Evolutionary conservation across 2,888 invertebrate species (phyloP).

Genomic region (Tipula confusa): DNA sequence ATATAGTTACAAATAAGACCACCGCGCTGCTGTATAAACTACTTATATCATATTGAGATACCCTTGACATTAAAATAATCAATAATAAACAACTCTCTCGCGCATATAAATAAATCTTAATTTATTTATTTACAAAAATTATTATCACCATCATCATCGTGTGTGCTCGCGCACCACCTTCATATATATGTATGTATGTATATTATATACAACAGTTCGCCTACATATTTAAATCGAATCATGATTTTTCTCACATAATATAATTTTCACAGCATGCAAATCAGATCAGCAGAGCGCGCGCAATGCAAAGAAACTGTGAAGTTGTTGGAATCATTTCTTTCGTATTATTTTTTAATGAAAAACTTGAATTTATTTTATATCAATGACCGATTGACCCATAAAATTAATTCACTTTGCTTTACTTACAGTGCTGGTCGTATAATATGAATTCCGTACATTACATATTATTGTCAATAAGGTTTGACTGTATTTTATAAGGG

Average conservation of each 20-base stretch:
- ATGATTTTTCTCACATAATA: background rate
- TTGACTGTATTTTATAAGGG: background rate
- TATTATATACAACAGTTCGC: background rate
- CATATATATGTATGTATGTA: background rate
- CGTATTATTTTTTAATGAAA: background rate
- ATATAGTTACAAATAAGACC: background rate
- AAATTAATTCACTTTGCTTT: background rate
- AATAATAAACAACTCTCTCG: background rate
- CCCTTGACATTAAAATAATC: background rate
- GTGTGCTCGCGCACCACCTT: background rate
- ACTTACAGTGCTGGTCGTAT: background rate
- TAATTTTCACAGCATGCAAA: constrained; percentile 20
- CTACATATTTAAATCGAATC: background rate
- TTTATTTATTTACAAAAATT: background rate
- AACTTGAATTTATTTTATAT: background rate
- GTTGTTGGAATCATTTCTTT: background rate
- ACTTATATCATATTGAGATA: background rate
- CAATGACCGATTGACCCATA: constrained; percentile 12
- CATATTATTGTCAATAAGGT: background rate
- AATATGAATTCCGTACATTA: too few species aligned
- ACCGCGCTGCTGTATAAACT: background rate
- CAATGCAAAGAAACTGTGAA: background rate
- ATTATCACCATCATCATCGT: background rate
- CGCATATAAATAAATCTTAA: background rate
- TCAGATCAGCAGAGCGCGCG: background rate